Evolutionary conservation across 2,797 vertebrate genomes (phyloP).

Genomic region (Sebastes vulpes): DNA sequence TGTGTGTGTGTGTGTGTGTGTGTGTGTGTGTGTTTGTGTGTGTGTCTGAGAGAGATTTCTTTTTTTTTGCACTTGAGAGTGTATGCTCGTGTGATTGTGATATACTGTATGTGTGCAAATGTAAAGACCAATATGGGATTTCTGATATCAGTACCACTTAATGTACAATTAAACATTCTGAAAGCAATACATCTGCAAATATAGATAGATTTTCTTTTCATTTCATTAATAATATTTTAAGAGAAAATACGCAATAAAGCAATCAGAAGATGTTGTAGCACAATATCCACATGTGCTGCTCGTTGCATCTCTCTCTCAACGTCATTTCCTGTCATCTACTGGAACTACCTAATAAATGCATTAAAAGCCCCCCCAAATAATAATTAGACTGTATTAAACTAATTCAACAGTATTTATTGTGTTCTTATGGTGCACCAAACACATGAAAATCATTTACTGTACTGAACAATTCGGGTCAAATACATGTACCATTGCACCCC

Average conservation of each 20-base stretch:
- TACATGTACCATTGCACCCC: too few relatives aligned
- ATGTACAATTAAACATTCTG: neutral
- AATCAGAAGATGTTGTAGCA: neutral
- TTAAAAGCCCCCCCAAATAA: neutral
- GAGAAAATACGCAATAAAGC: neutral
- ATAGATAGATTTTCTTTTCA: neutral
- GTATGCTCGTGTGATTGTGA: neutral
- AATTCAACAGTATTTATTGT: neutral
- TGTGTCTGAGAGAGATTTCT: neutral
- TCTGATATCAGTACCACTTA: neutral
- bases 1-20: neutral
- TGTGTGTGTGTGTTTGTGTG: neutral
- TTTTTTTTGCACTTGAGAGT: neutral
- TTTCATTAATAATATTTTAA: neutral
- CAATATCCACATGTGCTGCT: neutral
- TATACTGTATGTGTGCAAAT: neutral
- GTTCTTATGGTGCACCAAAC: neutral
- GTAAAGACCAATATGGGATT: too few relatives aligned
- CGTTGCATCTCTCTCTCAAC: neutral
- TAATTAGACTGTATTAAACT: neutral
- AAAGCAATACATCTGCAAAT: neutral
- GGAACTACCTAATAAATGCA: neutral
- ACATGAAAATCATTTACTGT: too few relatives aligned
- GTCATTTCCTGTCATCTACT: neutral
- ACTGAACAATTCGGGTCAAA: neutral